A percentile compares a stretch with the other conserved stretches of the same genome.
These are phyloP conservation scores for Diglossa cyanea DNA, from an alignment of 2,797 vertebrate genomes.

Conservation along the genomic window DNA sequence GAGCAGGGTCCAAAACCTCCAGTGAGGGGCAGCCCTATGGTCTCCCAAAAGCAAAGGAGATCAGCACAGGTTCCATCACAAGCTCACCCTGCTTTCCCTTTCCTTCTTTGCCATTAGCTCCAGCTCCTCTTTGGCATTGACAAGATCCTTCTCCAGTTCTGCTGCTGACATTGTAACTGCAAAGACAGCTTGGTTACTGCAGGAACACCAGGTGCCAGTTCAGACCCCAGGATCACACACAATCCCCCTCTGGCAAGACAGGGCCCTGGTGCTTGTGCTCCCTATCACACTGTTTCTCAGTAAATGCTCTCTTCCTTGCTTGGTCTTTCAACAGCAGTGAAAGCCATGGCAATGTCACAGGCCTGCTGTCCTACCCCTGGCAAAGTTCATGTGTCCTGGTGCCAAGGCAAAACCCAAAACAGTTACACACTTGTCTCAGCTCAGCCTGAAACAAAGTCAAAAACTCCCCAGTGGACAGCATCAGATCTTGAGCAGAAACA, in stretches of 20 bases:
- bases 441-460: background rate
- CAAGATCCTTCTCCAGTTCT: conserved; percentile 78
- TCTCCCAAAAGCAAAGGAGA: background rate
- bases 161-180: conserved; percentile 54
- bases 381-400: background rate
- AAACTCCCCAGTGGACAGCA: background rate
- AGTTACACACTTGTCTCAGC: background rate
- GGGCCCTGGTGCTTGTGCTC: background rate
- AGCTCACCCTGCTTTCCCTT: conserved; percentile 83
- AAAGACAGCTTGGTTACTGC: background rate
- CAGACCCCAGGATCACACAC: background rate
- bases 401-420: background rate
- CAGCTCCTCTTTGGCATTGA: conserved; percentile 83
- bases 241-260: background rate
- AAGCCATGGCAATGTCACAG: background rate
- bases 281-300: background rate
- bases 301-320: background rate
- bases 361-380: background rate
- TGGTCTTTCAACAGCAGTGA: background rate
- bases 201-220: rapidly evolving
- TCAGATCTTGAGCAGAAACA: background rate
- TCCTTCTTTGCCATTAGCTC: conserved; percentile 82
- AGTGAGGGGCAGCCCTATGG: background rate
- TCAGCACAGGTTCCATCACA: background rate
- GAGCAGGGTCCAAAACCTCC: background rate